A percentile compares a stretch with the other conserved stretches of the same genome.
phyloP scores from a whole-genome alignment of 2,888 invertebrate species.

The Dryocosmus kuriphilus region DNA sequence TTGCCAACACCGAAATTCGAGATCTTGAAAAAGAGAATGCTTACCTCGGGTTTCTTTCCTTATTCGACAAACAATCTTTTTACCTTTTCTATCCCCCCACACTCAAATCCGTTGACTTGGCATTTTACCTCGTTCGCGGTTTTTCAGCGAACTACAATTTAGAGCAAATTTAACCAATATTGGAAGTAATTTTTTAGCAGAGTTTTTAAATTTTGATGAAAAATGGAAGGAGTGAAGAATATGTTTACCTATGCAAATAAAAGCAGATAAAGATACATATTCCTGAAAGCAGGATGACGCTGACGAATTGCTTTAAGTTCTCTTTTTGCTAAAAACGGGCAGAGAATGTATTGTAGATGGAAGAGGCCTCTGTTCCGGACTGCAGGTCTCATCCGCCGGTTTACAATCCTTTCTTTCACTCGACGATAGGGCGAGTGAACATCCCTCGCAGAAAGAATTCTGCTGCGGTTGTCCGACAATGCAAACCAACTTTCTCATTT shows the following conservation, averaged over 20 bases:
- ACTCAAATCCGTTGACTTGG: not conserved
- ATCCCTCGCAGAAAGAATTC: constrained; percentile 35
- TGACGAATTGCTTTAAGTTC: constrained; percentile 35
- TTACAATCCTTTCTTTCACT: constrained; percentile 64
- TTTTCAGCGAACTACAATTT: not conserved
- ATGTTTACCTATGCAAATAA: not conserved
- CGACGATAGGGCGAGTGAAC: constrained; percentile 38
- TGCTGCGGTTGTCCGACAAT: constrained; percentile 70
- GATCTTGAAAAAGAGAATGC: not conserved
- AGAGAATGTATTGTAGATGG: constrained; percentile 26
- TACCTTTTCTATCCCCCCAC: not conserved
- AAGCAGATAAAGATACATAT: not conserved
- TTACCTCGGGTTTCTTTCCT: not conserved
- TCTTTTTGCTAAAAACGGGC: constrained; percentile 4
- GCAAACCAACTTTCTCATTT: constrained; percentile 75
- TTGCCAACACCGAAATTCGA: constrained; percentile 32
- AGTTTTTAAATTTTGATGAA: too few relatives aligned
- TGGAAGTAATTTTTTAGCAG: not conserved
- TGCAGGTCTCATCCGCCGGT: constrained; percentile 56
- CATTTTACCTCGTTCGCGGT: constrained; percentile 1
- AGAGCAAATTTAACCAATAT: not conserved
- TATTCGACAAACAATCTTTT: constrained; percentile 7
- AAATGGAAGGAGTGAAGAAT: too few relatives aligned
- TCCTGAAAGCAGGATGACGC: not conserved
- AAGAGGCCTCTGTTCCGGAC: constrained; percentile 35